A percentile compares a stretch with the other conserved stretches of the same genome.
phyloP scores from a whole-genome alignment of 2,113 vertebrate genomes.

The Sphyrna mokarran region DNA sequence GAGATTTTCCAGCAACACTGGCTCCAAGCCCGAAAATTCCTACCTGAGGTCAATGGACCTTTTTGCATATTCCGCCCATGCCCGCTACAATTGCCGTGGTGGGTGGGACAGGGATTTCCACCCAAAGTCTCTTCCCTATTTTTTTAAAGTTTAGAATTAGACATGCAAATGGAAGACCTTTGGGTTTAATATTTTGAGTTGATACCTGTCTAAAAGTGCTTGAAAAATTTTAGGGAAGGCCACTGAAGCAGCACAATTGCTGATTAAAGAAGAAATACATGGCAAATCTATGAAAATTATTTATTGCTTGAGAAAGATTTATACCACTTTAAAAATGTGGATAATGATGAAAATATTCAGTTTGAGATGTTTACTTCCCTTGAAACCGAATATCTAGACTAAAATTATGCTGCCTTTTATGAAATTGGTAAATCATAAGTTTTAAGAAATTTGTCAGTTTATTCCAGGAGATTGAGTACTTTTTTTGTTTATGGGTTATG shows the following conservation, averaged over 20 bases:
- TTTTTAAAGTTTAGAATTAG: neutral
- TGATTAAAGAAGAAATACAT: neutral
- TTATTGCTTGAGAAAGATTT: neutral
- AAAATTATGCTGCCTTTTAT: neutral
- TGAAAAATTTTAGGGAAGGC: neutral
- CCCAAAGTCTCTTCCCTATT: neutral
- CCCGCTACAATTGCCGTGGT: too few relatives aligned
- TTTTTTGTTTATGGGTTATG: too few relatives aligned
- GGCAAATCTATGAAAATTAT: neutral
- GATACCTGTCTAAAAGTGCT: neutral
- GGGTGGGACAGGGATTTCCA: too few relatives aligned
- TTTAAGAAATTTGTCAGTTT: neutral
- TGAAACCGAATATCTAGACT: neutral
- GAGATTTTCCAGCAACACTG: too few relatives aligned
- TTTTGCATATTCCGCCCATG: too few relatives aligned
- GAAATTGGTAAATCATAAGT: neutral
- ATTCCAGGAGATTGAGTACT: neutral
- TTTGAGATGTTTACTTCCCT: neutral
- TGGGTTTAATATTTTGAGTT: neutral
- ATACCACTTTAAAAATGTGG: neutral
- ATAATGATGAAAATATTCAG: neutral
- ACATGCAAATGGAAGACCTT: neutral
- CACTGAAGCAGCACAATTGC: neutral
- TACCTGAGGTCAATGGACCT: too few relatives aligned
- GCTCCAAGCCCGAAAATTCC: too few relatives aligned